phyloP scores from a whole-genome alignment of 23 tunicate species.

The Oikopleura vanhoeffeni region DNA sequence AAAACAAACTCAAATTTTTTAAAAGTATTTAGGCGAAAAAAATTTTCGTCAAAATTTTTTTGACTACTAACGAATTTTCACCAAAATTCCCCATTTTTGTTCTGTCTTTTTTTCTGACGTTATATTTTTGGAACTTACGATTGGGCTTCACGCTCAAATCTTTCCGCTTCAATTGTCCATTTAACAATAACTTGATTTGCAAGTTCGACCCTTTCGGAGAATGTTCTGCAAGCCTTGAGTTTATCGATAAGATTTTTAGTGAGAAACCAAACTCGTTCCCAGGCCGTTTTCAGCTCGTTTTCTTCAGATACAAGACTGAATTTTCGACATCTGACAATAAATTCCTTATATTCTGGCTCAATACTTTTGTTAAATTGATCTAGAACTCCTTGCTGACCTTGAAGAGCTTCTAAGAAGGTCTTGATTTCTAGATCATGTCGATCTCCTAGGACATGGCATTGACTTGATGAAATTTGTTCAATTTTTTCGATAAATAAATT shows the following conservation, averaged over 20 bases:
- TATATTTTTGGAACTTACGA: too few relatives aligned
- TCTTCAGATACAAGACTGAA: background rate
- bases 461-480: background rate
- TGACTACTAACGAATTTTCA: too few relatives aligned
- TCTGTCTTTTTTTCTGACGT: too few relatives aligned
- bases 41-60: too few relatives aligned
- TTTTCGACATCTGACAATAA: background rate
- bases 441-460: background rate
- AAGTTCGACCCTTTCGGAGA: background rate
- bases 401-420: background rate
- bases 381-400: background rate
- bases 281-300: background rate
- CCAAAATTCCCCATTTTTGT: too few relatives aligned
- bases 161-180: slow-evolving; percentile 5
- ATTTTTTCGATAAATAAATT: background rate
- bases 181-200: background rate
- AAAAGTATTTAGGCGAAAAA: too few relatives aligned
- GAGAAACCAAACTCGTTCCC: slow-evolving; percentile 1
- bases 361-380: background rate
- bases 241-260: background rate
- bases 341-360: background rate
- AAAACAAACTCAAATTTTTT: too few relatives aligned
- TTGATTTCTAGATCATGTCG: background rate
- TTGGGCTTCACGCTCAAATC: slow-evolving; percentile 10
- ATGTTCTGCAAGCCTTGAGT: background rate